Evolutionary conservation across 2,113 vertebrate species (phyloP).

Genomic region (Macquaria ambigua): DNA sequence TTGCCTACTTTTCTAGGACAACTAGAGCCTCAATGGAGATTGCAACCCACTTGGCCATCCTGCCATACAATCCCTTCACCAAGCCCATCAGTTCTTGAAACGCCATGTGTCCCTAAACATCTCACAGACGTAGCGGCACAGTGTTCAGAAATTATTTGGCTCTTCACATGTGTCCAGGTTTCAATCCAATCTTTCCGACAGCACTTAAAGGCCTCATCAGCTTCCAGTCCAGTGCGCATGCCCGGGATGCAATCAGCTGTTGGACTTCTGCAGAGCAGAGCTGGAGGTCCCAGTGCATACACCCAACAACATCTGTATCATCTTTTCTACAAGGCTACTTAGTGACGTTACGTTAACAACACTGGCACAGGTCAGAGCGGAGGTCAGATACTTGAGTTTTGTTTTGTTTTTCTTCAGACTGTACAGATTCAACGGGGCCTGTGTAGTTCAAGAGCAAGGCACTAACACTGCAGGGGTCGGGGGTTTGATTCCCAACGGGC

Average conservation of each 20-base stretch:
- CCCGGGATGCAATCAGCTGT: conserved; percentile 48
- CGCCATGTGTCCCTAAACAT: not conserved
- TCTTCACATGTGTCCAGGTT: not conserved
- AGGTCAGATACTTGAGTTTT: too few species aligned
- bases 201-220: conserved; percentile 25
- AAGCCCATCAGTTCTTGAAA: too few species aligned
- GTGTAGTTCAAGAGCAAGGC: not conserved
- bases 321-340: not conserved
- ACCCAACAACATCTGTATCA: conserved; percentile 56
- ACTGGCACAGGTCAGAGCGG: not conserved
- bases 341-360: not conserved
- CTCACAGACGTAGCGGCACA: not conserved
- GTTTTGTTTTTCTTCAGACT: not conserved
- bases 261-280: not conserved
- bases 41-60: too few species aligned
- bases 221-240: conserved; percentile 57
- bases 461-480: not conserved
- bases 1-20: too few species aligned
- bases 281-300: not conserved
- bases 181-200: not conserved
- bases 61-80: too few species aligned
- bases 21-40: too few species aligned
- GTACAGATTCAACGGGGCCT: not conserved
- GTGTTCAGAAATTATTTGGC: not conserved
- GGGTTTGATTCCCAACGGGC: not conserved